phyloP scores from a whole-genome alignment of 2,888 invertebrate species.

The Argyra leucocephala region DNA sequence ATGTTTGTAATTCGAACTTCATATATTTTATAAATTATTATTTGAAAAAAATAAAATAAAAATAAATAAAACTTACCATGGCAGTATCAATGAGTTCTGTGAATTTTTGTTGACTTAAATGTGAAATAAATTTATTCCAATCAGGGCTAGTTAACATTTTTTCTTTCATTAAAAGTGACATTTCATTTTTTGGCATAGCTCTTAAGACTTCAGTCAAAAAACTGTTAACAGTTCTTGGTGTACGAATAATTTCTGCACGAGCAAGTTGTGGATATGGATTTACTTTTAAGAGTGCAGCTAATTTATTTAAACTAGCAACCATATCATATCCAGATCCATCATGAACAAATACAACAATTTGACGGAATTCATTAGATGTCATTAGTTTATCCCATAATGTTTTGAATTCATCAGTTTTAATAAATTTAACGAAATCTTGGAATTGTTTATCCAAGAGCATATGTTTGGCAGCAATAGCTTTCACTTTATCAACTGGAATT shows the following conservation, averaged over 20 bases:
- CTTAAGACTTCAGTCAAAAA: not conserved
- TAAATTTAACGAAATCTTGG: not conserved
- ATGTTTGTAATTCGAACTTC: not conserved
- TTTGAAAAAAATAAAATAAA: too few relatives aligned
- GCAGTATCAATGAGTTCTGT: not conserved
- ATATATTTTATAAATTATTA: not conserved
- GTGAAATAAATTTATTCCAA: not conserved
- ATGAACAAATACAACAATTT: not conserved
- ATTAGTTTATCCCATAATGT: not conserved
- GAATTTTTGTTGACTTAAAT: not conserved
- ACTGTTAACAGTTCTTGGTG: not conserved
- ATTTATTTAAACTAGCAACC: not conserved
- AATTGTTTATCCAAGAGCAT: not conserved
- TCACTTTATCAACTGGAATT: not conserved
- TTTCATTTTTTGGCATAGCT: not conserved
- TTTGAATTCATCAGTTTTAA: not conserved
- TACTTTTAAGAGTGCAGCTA: constrained; percentile 1
- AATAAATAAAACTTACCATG: not conserved
- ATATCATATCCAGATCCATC: not conserved
- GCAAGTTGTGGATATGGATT: not conserved
- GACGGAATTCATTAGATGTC: not conserved
- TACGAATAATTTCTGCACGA: not conserved
- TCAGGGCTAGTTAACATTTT: not conserved
- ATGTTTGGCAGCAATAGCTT: not conserved
- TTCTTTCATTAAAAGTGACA: not conserved